Percentiles rank a stretch among this genome's conserved stretches.
phyloP scores from a whole-genome alignment of 2,888 invertebrate species.

The Drosophila quasianomalipes region DNA sequence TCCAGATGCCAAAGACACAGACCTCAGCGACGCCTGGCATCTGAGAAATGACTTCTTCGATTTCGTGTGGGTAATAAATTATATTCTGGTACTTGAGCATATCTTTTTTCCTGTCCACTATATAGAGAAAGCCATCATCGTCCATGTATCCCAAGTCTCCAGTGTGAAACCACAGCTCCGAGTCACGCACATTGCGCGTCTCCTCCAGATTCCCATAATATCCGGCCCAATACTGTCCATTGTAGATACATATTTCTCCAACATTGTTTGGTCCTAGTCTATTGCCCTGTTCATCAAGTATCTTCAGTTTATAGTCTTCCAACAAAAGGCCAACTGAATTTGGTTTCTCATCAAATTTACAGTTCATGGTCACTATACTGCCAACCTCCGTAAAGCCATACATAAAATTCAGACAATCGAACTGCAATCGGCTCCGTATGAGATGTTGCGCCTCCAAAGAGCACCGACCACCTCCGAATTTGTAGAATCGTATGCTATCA shows the following conservation, averaged over 20 bases:
- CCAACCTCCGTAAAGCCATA: constrained; percentile 81
- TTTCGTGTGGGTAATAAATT: constrained; percentile 79
- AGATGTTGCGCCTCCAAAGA: constrained; percentile 56
- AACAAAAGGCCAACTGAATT: constrained; percentile 75
- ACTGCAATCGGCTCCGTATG: constrained; percentile 61
- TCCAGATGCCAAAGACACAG: constrained; percentile 80
- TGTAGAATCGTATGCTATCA: constrained; percentile 54
- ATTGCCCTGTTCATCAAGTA: constrained; percentile 48
- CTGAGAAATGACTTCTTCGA: constrained; percentile 74
- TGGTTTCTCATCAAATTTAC: constrained; percentile 61
- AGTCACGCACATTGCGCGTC: constrained; percentile 62
- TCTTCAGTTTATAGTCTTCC: constrained; percentile 40
- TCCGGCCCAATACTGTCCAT: constrained; percentile 73
- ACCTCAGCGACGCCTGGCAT: constrained; percentile 76
- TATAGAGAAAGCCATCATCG: constrained; percentile 74
- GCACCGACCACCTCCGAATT: constrained; percentile 70
- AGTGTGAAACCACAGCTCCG: constrained; percentile 70
- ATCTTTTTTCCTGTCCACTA: constrained; percentile 82
- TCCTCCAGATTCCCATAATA: constrained; percentile 78
- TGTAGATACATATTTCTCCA: constrained; percentile 77
- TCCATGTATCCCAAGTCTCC: constrained; percentile 84
- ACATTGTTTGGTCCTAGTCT: constrained; percentile 64
- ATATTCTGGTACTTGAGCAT: constrained; percentile 75
- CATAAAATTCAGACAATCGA: constrained; percentile 57
- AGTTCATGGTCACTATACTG: constrained; percentile 40